Conservation (phyloP, 1,140 invertebrate species). For the Acromyrmex heyeri region DNA sequence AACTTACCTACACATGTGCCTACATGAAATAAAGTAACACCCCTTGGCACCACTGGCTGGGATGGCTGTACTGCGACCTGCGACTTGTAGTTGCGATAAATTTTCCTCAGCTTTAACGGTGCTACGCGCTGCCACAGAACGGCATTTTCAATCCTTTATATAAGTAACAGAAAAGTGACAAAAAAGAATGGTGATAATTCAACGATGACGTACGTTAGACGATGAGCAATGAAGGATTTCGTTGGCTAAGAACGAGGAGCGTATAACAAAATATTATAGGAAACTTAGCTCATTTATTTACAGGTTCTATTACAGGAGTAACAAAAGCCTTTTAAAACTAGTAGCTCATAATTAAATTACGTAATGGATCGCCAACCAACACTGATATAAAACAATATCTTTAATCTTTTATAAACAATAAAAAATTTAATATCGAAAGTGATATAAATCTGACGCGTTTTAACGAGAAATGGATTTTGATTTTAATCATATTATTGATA, state of each 20-base stretch:
- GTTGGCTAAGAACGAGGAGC: background rate
- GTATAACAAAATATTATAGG: background rate
- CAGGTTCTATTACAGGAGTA: constrained; percentile 11
- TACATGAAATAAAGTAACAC: constrained; percentile 61
- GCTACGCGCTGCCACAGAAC: constrained; percentile 22
- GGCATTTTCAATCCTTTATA: constrained; percentile 55
- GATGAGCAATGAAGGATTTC: constrained; percentile 26
- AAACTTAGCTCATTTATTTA: constrained; percentile 60
- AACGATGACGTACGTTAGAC: background rate
- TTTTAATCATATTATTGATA: constrained; percentile 26
- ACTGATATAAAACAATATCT: background rate
- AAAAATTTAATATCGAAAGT: constrained; percentile 31
- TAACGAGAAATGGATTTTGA: background rate
- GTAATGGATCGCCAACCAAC: constrained; percentile 27
- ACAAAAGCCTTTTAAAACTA: constrained; percentile 42
- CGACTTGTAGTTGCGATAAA: constrained; percentile 59
- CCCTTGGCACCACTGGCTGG: constrained; percentile 33
- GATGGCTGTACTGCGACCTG: constrained; percentile 35
- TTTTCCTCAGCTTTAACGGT: constrained; percentile 44
- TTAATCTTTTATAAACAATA: constrained; percentile 10
- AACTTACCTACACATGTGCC: constrained; percentile 11
- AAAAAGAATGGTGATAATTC: constrained; percentile 32
- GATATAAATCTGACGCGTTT: background rate
- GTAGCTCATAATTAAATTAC: constrained; percentile 58
- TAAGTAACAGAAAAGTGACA: constrained; percentile 46